Base-by-base conservation (phyloP, 2,888 invertebrate genomes). In the Hemicrepidius hirtus region DNA sequence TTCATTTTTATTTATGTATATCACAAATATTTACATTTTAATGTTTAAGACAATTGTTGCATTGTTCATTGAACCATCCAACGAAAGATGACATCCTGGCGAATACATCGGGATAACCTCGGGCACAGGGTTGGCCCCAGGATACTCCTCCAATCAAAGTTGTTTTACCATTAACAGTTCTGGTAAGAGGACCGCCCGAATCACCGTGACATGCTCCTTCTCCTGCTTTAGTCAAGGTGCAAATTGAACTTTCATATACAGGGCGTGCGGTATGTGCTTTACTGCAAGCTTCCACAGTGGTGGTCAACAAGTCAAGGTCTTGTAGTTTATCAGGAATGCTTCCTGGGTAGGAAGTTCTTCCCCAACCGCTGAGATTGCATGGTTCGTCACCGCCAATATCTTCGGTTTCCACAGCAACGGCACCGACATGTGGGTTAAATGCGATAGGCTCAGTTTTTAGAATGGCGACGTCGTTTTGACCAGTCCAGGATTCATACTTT, bases 241-340 rank as follows among this genome's bases (percentile, higher is more conserved):
- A 81, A 18, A 81, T 67, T 68, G 78, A 75, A 5, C 73, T 74
- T 6, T 65, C 44, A 3, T 53, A 37, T 16, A 78, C 49, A 18
- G 41, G 49, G 53, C n/a, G n/a, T n/a, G 46, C 73, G 2, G 21
- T 9, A 37, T 68, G 71, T 20, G 80, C 73, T 87, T 87, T 75
- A 13, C 2, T n/a, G 57, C 78, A 78, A 67, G 87, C 86, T 6
- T 87, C 87, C 67, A 87, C 86, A 0, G 87, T 85, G 44, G 91
- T 86, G 16, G 90, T 87, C 12, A 83, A 85, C 0, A 90, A 82
- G 1, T 90, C 87, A 73, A 91, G 77, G 78, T 87, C 86, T 85
- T 88, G 90, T 66, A 91, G 82, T 53, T 88, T 84, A 72, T 88
- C 87, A 4, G 89, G 88, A 7, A 62, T n/a, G 44, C 57, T 7